These are phyloP conservation scores for Ladona fulva DNA, from an alignment of 1,140 invertebrate genomes.

Conservation along the genomic window DNA sequence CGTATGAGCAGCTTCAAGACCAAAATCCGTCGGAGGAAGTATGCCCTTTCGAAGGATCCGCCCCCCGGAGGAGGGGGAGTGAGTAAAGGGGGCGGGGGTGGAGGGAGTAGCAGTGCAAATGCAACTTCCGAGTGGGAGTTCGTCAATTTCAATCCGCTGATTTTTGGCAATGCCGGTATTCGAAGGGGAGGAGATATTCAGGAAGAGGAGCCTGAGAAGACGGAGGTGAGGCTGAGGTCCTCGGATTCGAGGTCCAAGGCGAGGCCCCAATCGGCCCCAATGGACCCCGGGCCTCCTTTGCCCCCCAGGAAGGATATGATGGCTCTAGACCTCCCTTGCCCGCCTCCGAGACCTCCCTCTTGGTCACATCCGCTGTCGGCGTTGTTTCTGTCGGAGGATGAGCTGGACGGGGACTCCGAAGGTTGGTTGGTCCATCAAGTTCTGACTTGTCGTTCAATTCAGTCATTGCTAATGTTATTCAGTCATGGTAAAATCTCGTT, in stretches of 20 bases:
- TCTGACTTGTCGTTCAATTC: no score
- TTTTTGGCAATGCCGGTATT: slow-evolving; percentile 19
- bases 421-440: no score
- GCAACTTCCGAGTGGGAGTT: slow-evolving; percentile 33
- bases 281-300: slow-evolving; percentile 19
- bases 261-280: slow-evolving; percentile 13
- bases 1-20: slow-evolving; percentile 37
- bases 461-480: no score
- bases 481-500: no score
- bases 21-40: slow-evolving; percentile 34
- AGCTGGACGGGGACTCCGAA: no score
- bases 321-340: background rate
- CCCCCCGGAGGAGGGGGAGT: slow-evolving; percentile 5
- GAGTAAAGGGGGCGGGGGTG: slow-evolving; percentile 13
- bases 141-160: slow-evolving; percentile 35
- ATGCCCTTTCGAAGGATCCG: slow-evolving; percentile 27
- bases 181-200: background rate
- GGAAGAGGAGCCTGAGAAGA: background rate
- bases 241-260: slow-evolving; percentile 19
- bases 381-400: no score
- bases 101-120: background rate
- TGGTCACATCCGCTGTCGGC: slow-evolving; percentile 25
- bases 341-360: slow-evolving; percentile 21
- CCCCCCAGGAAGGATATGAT: slow-evolving; percentile 19
- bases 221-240: background rate